These are phyloP conservation scores for Pimpla rufipes DNA, from an alignment of 2,888 invertebrate genomes.

Conservation along the genomic window DNA sequence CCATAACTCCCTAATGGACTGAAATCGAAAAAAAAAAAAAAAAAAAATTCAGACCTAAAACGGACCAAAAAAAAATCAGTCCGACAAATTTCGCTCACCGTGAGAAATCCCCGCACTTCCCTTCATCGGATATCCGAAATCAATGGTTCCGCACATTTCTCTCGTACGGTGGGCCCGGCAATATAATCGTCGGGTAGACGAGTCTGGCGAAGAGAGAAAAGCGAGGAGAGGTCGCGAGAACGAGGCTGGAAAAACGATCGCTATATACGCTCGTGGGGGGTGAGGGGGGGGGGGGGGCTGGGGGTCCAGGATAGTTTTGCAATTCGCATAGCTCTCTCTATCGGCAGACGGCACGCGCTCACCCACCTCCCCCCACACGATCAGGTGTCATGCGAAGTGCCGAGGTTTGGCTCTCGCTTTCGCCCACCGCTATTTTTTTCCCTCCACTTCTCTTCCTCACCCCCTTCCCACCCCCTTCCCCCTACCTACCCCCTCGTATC, in stretches of 20 bases:
- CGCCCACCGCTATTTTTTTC: background rate
- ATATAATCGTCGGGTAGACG: constrained; percentile 49
- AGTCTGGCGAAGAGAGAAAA: constrained; percentile 9
- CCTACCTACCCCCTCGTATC: no score
- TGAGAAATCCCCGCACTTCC: constrained; percentile 2
- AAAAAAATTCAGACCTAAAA: no score
- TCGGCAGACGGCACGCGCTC: background rate
- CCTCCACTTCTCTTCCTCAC: background rate
- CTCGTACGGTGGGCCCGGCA: constrained; percentile 2
- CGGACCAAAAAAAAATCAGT: no score
- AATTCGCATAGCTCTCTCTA: constrained; percentile 24
- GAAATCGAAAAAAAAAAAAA: background rate
- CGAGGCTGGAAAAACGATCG: constrained; percentile 32
- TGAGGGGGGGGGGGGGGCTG: no score
- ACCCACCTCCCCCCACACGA: background rate
- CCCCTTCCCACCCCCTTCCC: no score
- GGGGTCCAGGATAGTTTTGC: constrained; percentile 22
- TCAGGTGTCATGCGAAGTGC: background rate
- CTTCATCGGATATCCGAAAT: constrained; percentile 58
- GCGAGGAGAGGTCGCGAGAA: constrained; percentile 18
- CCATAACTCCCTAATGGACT: no score
- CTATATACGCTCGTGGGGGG: constrained; percentile 13
- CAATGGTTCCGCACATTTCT: constrained; percentile 37
- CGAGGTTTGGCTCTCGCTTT: background rate
- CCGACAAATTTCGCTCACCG: background rate